Percentiles rank a stretch among this genome's conserved stretches.
These are phyloP conservation scores for Lophochroa leadbeateri DNA, from an alignment of 2,113 vertebrate species.

Conservation along the genomic window DNA sequence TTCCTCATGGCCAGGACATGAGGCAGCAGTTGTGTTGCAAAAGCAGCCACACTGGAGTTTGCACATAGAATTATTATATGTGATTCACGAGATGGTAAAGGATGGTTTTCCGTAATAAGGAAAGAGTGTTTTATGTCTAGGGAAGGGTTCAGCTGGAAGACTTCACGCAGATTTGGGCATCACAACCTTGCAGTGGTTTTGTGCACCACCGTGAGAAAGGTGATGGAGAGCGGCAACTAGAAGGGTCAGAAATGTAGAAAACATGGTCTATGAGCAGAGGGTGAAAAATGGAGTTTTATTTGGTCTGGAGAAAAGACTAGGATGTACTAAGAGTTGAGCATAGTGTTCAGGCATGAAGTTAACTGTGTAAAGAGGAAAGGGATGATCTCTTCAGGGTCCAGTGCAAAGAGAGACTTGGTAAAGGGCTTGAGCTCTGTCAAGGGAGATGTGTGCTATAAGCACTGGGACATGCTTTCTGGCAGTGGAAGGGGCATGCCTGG, in stretches of 20 bases:
- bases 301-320: background rate
- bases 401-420: too few species aligned
- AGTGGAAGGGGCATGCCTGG: background rate
- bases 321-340: rapidly evolving
- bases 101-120: background rate
- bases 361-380: background rate
- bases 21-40: background rate
- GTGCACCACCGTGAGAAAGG: background rate
- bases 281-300: background rate
- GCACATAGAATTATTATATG: background rate
- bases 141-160: background rate
- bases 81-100: background rate
- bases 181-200: background rate
- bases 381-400: background rate
- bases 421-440: rapidly evolving
- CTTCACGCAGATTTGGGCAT: background rate
- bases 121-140: background rate
- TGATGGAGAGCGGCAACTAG: background rate
- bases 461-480: background rate
- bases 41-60: background rate
- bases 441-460: background rate
- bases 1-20: background rate
- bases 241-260: background rate
- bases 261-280: rapidly evolving
- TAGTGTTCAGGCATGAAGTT: background rate